A percentile compares a stretch with the other conserved stretches of the same genome.
These are phyloP conservation scores for Tenthredo distinguenda DNA, from an alignment of 2,888 invertebrate genomes.

Conservation along the genomic window DNA sequence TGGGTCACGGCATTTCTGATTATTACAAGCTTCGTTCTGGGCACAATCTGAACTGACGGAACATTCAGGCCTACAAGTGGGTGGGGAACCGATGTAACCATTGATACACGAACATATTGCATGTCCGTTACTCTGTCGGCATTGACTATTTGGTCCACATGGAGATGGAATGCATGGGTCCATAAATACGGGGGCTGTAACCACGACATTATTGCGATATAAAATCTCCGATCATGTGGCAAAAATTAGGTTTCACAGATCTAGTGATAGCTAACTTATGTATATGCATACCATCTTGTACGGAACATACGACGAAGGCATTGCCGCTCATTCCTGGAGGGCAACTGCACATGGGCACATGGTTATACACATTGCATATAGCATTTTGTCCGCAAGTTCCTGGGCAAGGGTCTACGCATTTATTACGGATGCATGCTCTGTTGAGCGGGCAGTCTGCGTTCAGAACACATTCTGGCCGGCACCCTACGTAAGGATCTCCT, in stretches of 20 bases:
- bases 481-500: conserved; percentile 84
- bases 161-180: conserved; percentile 86
- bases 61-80: conserved; percentile 89
- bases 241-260: background rate
- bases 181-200: conserved; percentile 78
- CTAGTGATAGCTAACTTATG: conserved; percentile 21
- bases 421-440: conserved; percentile 84
- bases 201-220: background rate
- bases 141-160: conserved; percentile 90
- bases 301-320: conserved; percentile 83
- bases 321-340: conserved; percentile 84
- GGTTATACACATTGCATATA: conserved; percentile 86
- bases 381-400: conserved; percentile 87
- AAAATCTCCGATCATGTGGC: background rate
- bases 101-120: conserved; percentile 86
- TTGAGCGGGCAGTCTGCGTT: conserved; percentile 84
- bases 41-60: conserved; percentile 87
- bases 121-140: conserved; percentile 86
- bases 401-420: conserved; percentile 84
- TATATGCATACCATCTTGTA: conserved; percentile 74
- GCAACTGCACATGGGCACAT: conserved; percentile 88
- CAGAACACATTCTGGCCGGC: conserved; percentile 86
- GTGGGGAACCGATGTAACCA: conserved; percentile 88
- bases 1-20: conserved; percentile 90
- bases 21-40: conserved; percentile 87